Evolutionary conservation across 2,113 vertebrate species (phyloP).

Genomic region (Callaeas wilsoni): DNA sequence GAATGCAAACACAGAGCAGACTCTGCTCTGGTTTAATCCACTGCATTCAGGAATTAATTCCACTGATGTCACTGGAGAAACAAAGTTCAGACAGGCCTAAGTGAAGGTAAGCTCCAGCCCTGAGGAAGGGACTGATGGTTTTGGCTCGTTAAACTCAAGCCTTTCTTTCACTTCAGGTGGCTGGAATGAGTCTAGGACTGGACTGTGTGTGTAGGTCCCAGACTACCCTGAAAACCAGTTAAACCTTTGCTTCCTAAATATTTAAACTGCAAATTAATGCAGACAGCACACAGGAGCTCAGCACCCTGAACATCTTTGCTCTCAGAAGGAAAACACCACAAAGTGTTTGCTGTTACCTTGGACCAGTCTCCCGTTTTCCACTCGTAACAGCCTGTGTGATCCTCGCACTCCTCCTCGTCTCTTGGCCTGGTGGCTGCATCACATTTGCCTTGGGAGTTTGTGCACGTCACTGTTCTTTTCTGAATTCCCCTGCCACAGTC

Average conservation of each 20-base stretch:
- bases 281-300: not conserved
- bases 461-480: conserved; percentile 84
- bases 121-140: not conserved
- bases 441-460: conserved; percentile 86
- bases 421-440: conserved; percentile 80
- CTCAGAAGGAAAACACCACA: not conserved
- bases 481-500: conserved; percentile 84
- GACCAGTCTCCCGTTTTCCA: conserved; percentile 98
- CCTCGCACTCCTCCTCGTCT: conserved; percentile 84
- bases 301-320: not conserved
- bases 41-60: not conserved
- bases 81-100: not conserved
- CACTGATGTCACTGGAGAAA: not conserved
- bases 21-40: not conserved
- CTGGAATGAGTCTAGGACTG: not conserved
- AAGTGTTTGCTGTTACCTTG: conserved; percentile 75
- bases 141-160: not conserved
- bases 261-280: not conserved
- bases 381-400: conserved; percentile 88
- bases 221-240: not conserved
- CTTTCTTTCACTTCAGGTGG: not conserved
- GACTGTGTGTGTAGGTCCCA: not conserved
- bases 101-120: not conserved
- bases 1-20: not conserved
- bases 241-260: not conserved